Conservation (phyloP, 1,140 invertebrate species). For the Acromyrmex echinatior region DNA sequence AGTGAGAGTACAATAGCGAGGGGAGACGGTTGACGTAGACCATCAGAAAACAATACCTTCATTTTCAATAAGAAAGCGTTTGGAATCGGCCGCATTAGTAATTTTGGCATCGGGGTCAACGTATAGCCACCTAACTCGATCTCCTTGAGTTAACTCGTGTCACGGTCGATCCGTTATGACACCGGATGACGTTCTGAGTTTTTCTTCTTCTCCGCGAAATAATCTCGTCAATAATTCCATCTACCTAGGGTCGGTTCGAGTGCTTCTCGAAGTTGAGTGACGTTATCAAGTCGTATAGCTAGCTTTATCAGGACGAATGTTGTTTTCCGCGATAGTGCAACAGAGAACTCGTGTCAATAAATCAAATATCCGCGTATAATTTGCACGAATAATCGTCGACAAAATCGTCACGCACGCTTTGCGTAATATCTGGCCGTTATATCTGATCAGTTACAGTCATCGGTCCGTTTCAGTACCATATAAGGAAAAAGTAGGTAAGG, state of each 20-base stretch:
- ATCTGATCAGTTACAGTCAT: slow-evolving; percentile 67
- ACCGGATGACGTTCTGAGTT: slow-evolving; percentile 58
- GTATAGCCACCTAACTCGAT: slow-evolving; percentile 77
- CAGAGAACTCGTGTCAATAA: neutral
- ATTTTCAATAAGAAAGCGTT: slow-evolving; percentile 55
- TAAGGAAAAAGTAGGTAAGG: slow-evolving; percentile 84
- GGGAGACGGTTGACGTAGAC: slow-evolving; percentile 9
- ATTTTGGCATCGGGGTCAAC: slow-evolving; percentile 78
- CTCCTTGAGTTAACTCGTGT: slow-evolving; percentile 82
- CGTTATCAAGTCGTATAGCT: neutral
- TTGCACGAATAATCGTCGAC: slow-evolving; percentile 30
- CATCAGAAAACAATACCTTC: slow-evolving; percentile 13
- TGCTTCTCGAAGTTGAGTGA: neutral
- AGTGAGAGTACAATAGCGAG: slow-evolving; percentile 31
- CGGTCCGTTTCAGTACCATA: slow-evolving; percentile 77
- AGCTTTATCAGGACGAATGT: neutral
- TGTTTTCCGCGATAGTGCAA: neutral
- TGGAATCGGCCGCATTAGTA: slow-evolving; percentile 48
- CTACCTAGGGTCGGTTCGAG: neutral
- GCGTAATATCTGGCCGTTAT: slow-evolving; percentile 75
- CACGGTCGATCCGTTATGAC: slow-evolving; percentile 78
- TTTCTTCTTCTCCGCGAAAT: neutral
- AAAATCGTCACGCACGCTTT: slow-evolving; percentile 59
- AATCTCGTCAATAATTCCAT: slow-evolving; percentile 15
- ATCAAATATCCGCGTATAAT: neutral